A percentile compares a stretch with the other conserved stretches of the same genome.
These are phyloP conservation scores for Drosophila algonquin DNA, from an alignment of 2,888 invertebrate species.

Conservation along the genomic window DNA sequence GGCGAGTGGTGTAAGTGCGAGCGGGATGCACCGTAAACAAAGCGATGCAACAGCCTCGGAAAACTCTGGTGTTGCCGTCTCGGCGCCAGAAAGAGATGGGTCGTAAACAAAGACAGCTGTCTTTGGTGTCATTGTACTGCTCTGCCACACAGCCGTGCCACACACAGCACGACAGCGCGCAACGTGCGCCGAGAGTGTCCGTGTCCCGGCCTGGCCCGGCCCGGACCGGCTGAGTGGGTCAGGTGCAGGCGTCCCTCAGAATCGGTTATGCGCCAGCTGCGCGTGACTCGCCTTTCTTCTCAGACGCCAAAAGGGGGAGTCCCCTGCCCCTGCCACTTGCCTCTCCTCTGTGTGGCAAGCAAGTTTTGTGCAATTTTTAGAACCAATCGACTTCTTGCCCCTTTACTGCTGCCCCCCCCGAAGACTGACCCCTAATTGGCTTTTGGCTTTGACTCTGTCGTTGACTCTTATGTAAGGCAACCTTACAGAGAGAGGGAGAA, in stretches of 20 bases:
- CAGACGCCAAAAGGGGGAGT: slow-evolving; percentile 10
- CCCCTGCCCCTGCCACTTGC: neutral
- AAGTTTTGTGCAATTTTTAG: slow-evolving; percentile 57
- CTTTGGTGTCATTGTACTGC: slow-evolving; percentile 73
- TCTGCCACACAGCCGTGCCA: slow-evolving; percentile 18
- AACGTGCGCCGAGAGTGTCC: slow-evolving; percentile 47
- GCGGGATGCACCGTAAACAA: slow-evolving; percentile 79
- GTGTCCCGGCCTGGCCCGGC: neutral
- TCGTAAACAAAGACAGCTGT: slow-evolving; percentile 83
- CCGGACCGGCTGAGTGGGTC: slow-evolving; percentile 69
- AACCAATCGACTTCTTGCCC: slow-evolving; percentile 33
- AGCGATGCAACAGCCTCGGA: slow-evolving; percentile 52
- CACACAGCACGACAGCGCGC: slow-evolving; percentile 4
- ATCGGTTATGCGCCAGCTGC: slow-evolving; percentile 62
- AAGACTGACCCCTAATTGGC: slow-evolving; percentile 73
- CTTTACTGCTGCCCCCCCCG: slow-evolving; percentile 24
- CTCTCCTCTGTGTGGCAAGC: too few species aligned
- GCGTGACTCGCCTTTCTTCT: slow-evolving; percentile 61
- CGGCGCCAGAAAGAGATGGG: slow-evolving; percentile 75
- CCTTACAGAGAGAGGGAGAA: slow-evolving; percentile 3
- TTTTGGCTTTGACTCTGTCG: slow-evolving; percentile 43
- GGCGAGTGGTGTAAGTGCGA: slow-evolving; percentile 51
- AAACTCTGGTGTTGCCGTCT: slow-evolving; percentile 52
- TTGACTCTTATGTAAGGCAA: slow-evolving; percentile 39
- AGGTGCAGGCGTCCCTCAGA: slow-evolving; percentile 68